Base-by-base conservation (phyloP, 2,888 invertebrate genomes). In the Lathronympha strigana region DNA sequence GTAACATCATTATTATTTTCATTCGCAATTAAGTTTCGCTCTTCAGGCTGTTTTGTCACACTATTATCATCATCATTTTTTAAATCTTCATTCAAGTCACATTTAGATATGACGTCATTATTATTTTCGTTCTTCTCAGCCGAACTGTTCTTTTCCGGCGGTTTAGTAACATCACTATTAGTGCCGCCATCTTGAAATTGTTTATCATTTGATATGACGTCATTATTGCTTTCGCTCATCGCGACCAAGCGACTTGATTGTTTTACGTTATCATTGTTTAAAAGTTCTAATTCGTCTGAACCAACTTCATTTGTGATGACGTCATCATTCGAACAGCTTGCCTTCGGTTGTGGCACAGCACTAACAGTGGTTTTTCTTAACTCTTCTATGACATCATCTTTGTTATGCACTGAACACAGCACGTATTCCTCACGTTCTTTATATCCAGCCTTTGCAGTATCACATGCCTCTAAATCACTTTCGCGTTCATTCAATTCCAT, bases 131-230 rank as follows among this genome's bases (percentile, higher is more conserved):
- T 21, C 11, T 0, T 45, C 6, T 21, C n/a, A 6, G 8, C 13
- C 5, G 36, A 33, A 21, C 21, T 21, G 5, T 6, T 8, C 21
- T 5, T 8, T 33, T 53, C 23, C 21, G 57, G 57, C 1, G 43
- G 19, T 8, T 31, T 5, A 17, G 40, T 57, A 17, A 43, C 57
- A 57, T 43, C 57, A 57, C 57, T 55, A 54, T 8, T 51, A 19
- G 8, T 25, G 25, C 28, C 43, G 28, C 19, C 43, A 36, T 53
- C 6, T 31, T 57, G 28, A 19, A 43, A 57, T 21, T 57, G 43
- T 17, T 19, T 17, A 13, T 43, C 31, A 6, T n/a, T 21, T 43
- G 28, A 17, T 17, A 57, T 57, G 57, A 57, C 31, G 57, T 45
- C 55, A 55, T 43, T 17, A 6, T 55, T 45, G 21, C 43, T 45